A percentile compares a stretch with the other conserved stretches of the same genome.
These are phyloP conservation scores for Deilephila elpenor DNA, from an alignment of 2,888 invertebrate genomes.

Conservation along the genomic window DNA sequence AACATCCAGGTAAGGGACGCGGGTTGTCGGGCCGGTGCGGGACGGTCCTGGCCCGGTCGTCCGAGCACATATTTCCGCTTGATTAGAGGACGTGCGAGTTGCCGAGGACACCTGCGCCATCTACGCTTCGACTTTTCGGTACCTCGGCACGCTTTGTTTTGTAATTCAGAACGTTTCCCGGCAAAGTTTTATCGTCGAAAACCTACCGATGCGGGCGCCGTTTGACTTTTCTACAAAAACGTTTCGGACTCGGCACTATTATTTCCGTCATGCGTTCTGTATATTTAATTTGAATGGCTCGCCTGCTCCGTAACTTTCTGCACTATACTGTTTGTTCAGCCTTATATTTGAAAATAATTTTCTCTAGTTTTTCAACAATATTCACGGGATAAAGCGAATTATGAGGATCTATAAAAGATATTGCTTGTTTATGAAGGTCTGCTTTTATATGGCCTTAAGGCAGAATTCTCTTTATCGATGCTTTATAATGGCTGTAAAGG, in stretches of 20 bases:
- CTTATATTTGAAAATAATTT: constrained; percentile 35
- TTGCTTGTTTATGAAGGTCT: constrained; percentile 80
- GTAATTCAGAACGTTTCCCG: constrained; percentile 62
- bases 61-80: constrained; percentile 80
- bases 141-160: constrained; percentile 75
- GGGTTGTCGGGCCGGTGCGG: constrained; percentile 53
- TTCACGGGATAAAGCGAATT: constrained; percentile 61
- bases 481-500: constrained; percentile 68
- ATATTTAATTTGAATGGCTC: background rate
- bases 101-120: constrained; percentile 74
- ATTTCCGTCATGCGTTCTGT: constrained; percentile 14
- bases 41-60: constrained; percentile 58
- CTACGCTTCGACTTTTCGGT: constrained; percentile 69
- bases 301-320: background rate
- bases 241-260: constrained; percentile 28
- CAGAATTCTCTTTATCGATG: constrained; percentile 70
- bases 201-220: constrained; percentile 68
- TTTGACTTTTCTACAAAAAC: constrained; percentile 63
- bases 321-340: background rate
- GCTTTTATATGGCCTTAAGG: constrained; percentile 70
- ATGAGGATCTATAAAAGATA: constrained; percentile 73
- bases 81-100: constrained; percentile 77
- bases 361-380: constrained; percentile 53
- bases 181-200: constrained; percentile 73
- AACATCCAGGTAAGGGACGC: constrained; percentile 57